Evolutionary conservation across 2,797 vertebrate species (phyloP), one percentile per base, ranked within the genome.

Genomic region (Chaetodon trifasciatus): DNA sequence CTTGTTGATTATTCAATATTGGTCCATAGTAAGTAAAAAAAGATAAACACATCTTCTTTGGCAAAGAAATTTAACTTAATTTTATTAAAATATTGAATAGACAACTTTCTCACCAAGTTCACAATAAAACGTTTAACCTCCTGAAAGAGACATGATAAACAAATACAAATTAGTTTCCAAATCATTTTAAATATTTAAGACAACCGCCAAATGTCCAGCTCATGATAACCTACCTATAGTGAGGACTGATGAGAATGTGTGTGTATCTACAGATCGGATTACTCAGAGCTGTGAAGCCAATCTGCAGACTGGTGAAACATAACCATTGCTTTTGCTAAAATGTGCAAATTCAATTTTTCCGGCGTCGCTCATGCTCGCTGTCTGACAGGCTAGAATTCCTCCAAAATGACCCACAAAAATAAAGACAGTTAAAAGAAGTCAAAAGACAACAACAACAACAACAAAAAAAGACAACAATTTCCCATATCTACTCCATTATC

Each of bases 81-180:
- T 94, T 98, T 98, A 98, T 97, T 98, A 99, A 98, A 98, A 98
- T 96, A 94, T 87, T 94, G 95, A 96, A 97, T 96, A 96, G 95
- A 96, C 95, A 95, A 95, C 92, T 92, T 94, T 91, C 89, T 92
- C 92, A 92, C 89, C 84, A 82, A 84, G 92, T 95, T 96, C 95
- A 96, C 95, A 95, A 96, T 95, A 96, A 93, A 93, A 95, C 89
- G 91, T 95, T 96, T 92, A 94, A 96, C 95, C 94, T 97, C 92
- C 79, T 85, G 78, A 88, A 95, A 95, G 93, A 95, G 93, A 96
- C 95, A 95, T 92, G 95, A 94, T 94, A 96, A 88, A 93, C 81
- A 89, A 90, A 91, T 63, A 91, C 80, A 87, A 94, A 92, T 93
- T 89, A 91, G 89, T 96, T 89, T 95, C 95, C 96, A 95, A 96